Conservation (phyloP, 2,113 vertebrate species). For the Pitta sordida region DNA sequence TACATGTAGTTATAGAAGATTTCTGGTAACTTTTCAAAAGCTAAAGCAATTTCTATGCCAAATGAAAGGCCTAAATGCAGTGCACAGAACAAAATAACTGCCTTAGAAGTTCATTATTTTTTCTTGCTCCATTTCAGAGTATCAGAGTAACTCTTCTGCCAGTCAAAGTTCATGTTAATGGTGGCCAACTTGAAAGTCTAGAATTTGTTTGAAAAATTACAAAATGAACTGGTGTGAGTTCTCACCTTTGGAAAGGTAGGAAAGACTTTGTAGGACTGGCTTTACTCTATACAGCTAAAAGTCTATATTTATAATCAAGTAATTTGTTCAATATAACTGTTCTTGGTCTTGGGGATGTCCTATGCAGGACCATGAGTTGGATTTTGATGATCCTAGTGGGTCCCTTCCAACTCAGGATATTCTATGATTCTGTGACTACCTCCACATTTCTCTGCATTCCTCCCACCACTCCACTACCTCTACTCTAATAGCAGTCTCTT, state of each 20-base stretch:
- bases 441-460: background rate
- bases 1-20: background rate
- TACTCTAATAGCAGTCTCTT: background rate
- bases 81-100: background rate
- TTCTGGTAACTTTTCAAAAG: background rate
- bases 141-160: background rate
- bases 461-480: background rate
- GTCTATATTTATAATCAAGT: background rate
- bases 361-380: background rate
- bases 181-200: background rate
- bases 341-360: background rate
- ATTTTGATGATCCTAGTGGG: background rate
- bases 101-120: background rate
- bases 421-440: background rate
- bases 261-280: background rate
- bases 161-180: background rate
- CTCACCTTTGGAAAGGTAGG: background rate
- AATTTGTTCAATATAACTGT: background rate
- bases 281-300: background rate
- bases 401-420: background rate
- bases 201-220: background rate
- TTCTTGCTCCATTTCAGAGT: background rate
- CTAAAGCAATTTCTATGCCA: background rate
- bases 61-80: background rate
- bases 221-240: background rate